Evolutionary conservation across 1,140 invertebrate species (phyloP).

Genomic region (Telenomus remus): DNA sequence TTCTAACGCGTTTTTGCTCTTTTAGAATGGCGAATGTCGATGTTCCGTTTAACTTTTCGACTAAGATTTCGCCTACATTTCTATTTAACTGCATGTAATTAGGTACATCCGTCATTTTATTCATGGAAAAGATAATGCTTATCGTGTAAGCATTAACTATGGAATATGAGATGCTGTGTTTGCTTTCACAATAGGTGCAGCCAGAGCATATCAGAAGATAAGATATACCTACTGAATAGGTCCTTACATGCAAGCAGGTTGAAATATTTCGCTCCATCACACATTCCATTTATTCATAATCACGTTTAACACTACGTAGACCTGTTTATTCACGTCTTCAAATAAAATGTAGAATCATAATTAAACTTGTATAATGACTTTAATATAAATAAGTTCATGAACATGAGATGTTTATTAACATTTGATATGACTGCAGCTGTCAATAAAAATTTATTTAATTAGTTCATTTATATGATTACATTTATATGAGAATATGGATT

Average conservation of each 20-base stretch:
- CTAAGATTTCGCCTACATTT: background rate
- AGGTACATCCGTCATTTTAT: slow-evolving; percentile 16
- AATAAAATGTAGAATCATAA: too few species aligned
- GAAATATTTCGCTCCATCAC: slow-evolving; percentile 23
- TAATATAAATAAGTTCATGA: too few species aligned
- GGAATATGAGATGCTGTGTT: slow-evolving; percentile 21
- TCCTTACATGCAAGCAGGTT: slow-evolving; percentile 11
- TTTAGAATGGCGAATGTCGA: too few species aligned
- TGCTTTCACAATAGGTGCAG: slow-evolving; percentile 12
- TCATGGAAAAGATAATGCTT: slow-evolving; percentile 21
- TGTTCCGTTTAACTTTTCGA: too few species aligned
- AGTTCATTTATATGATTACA: too few species aligned
- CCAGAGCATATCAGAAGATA: slow-evolving; percentile 5
- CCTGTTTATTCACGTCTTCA: too few species aligned
- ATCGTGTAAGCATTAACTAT: slow-evolving; percentile 19
- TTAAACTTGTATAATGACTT: too few species aligned
- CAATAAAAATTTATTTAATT: too few species aligned
- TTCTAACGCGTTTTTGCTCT: too few species aligned
- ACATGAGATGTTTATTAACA: too few species aligned
- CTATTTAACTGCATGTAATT: slow-evolving; percentile 14
- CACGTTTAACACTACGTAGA: slow-evolving; percentile 16
- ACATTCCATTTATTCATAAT: slow-evolving; percentile 39
- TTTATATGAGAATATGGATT: too few species aligned
- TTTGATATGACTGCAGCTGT: too few species aligned
- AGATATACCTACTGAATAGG: slow-evolving; percentile 18